phyloP scores from a whole-genome alignment of 2,797 vertebrate species.

The Miichthys miiuy region DNA sequence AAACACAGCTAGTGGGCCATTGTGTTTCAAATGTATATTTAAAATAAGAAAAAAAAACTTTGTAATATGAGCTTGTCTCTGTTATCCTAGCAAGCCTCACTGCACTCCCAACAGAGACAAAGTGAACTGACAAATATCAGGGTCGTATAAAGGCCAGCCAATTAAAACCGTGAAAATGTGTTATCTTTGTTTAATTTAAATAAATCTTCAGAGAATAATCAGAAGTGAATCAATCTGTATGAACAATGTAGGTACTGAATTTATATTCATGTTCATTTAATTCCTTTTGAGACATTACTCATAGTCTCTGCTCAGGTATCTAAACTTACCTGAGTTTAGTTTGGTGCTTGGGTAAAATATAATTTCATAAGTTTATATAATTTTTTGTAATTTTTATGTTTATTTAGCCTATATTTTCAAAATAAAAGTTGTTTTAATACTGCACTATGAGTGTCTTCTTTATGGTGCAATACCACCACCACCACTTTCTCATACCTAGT shows the following conservation, averaged over 20 bases:
- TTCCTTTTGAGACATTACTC: too few species aligned
- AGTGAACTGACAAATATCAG: background rate
- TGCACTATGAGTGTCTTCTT: too few species aligned
- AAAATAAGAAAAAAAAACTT: background rate
- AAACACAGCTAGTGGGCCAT: conserved; percentile 39
- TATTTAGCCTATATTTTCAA: background rate
- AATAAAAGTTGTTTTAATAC: too few species aligned
- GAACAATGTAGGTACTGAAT: background rate
- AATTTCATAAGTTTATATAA: too few species aligned
- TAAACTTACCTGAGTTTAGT: too few species aligned
- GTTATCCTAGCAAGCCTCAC: conserved; percentile 35
- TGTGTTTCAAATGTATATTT: conserved; percentile 37
- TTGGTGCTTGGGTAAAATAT: too few species aligned
- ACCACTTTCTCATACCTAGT: conserved; percentile 79
- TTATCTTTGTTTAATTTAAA: background rate
- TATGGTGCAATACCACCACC: background rate
- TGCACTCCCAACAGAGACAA: background rate
- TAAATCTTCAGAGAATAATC: background rate
- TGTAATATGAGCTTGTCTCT: conserved; percentile 50
- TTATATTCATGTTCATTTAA: too few species aligned
- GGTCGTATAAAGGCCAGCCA: background rate
- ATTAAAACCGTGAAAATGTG: background rate
- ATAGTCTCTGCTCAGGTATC: too few species aligned
- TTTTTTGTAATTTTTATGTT: background rate
- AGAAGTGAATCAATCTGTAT: background rate